Evolutionary conservation across 2,113 vertebrate species (phyloP), one percentile per base, ranked within the genome.

Genomic region (Rhynchomys soricoides): DNA sequence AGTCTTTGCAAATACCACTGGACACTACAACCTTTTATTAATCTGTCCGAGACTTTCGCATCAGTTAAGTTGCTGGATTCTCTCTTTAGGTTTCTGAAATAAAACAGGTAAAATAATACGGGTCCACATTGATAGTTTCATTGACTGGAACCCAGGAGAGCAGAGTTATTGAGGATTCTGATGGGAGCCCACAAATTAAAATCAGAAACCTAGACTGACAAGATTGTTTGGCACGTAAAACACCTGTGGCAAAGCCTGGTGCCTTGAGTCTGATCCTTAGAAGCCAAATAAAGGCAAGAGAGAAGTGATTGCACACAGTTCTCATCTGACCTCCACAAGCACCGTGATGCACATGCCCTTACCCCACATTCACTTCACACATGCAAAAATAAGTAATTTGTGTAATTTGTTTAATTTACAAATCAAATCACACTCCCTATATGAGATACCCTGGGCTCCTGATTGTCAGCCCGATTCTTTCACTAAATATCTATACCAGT

Each of bases 401-500:
- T 85, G 7, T 45, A 57, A 6, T 34, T 66, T 48, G 48, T 86
- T 31, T 48, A 90, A 64, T 45, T 11, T 43, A 31, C 57, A 66
- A 95, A 90, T 90, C 66, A 92, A 97, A 71, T 40, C 82, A 70
- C 89, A 93, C 73, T 95, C 29, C 64, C 52, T 81, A 50, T 24
- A 64, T 50, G 55, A 93, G 55, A 91, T 43, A 96, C 19, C 22
- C 59, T 8, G 45, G 40, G 3, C 71, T 64, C 71, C 79, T 89
- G 45, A 55, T 77, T 93, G 15, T 89, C 77, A 62, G 40, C 78
- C 29, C 19, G 34, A 3, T 78, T 79, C 73, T 75, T 87, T 71
- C 31, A 26, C 2, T 94, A 78, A 95, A 52, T 43, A 26, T 62
- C 66, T 17, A 19, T 4, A 5, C 31, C 7, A 6, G 1, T 50